A percentile compares a stretch with the other conserved stretches of the same genome.
Evolutionary conservation across 1,140 invertebrate genomes (phyloP).

Genomic region (Brachionus angularis): DNA sequence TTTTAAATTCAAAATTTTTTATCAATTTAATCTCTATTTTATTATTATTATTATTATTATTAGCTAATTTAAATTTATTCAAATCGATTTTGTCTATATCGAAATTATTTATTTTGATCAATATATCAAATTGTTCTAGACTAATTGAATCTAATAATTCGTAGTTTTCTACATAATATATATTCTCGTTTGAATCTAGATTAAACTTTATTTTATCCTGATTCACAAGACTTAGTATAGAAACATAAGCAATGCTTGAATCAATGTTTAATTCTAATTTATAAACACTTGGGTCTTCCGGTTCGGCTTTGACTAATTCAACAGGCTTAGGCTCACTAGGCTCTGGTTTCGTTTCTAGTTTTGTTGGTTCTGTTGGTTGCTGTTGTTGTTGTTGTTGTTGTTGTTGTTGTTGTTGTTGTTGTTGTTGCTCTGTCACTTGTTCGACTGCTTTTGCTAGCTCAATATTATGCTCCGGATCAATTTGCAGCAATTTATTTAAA

Average conservation of each 20-base stretch:
- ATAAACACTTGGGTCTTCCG: too few relatives aligned
- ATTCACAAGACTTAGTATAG: too few relatives aligned
- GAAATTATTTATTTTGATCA: neutral
- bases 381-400: too few relatives aligned
- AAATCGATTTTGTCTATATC: neutral
- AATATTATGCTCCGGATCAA: neutral
- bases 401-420: neutral
- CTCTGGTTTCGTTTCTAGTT: too few relatives aligned
- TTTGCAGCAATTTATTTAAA: neutral
- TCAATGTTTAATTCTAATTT: too few relatives aligned
- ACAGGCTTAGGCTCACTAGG: too few relatives aligned
- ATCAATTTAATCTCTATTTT: neutral
- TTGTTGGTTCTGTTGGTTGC: too few relatives aligned
- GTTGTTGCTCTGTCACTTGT: neutral
- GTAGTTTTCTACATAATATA: neutral
- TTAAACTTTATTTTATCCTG: too few relatives aligned
- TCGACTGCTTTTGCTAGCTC: neutral
- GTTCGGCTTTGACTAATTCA: too few relatives aligned
- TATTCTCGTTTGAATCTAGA: neutral
- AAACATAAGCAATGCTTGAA: too few relatives aligned
- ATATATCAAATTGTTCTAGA: neutral
- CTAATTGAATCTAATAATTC: neutral
- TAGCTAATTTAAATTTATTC: neutral
- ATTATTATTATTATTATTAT: neutral
- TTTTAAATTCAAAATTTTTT: constrained; percentile 3